Percentiles rank a stretch among this genome's conserved stretches.
These are phyloP conservation scores for Spermophilus dauricus DNA, from an alignment of 2,113 vertebrate genomes.

Conservation along the genomic window DNA sequence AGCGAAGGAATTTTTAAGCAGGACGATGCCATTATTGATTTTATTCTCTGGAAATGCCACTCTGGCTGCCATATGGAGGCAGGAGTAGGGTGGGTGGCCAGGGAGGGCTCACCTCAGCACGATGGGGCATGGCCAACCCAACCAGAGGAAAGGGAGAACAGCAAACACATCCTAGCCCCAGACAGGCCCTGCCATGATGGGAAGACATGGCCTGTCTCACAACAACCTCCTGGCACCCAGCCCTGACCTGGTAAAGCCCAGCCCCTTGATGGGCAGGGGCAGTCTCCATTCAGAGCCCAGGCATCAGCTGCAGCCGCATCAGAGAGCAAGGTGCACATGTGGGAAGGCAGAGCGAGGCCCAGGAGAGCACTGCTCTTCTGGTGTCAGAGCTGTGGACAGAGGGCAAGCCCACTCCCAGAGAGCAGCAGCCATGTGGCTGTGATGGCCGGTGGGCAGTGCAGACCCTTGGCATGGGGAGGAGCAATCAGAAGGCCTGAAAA, in stretches of 20 bases:
- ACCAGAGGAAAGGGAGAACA: neutral
- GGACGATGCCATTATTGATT: neutral
- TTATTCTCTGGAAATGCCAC: neutral
- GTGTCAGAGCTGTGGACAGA: too few species aligned
- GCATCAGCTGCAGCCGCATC: neutral
- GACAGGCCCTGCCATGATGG: too few species aligned
- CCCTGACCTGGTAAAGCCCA: neutral
- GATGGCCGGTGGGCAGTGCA: neutral
- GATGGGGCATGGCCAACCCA: neutral
- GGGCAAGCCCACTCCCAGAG: too few species aligned
- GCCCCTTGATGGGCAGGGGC: accelerated
- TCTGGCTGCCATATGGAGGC: neutral
- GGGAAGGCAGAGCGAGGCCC: too few species aligned
- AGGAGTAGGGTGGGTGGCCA: neutral
- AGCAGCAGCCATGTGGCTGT: accelerated
- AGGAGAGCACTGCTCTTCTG: too few species aligned
- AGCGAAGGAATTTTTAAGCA: neutral
- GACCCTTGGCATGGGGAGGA: neutral
- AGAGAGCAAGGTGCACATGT: accelerated
- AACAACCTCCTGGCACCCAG: neutral
- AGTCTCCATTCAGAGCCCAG: neutral
- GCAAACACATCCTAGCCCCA: neutral
- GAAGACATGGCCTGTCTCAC: neutral
- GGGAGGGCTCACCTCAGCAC: neutral
- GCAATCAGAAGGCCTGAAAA: neutral